A percentile compares a stretch with the other conserved stretches of the same genome.
These are phyloP conservation scores for Drosophila birchii DNA, from an alignment of 2,888 invertebrate genomes.

Conservation along the genomic window DNA sequence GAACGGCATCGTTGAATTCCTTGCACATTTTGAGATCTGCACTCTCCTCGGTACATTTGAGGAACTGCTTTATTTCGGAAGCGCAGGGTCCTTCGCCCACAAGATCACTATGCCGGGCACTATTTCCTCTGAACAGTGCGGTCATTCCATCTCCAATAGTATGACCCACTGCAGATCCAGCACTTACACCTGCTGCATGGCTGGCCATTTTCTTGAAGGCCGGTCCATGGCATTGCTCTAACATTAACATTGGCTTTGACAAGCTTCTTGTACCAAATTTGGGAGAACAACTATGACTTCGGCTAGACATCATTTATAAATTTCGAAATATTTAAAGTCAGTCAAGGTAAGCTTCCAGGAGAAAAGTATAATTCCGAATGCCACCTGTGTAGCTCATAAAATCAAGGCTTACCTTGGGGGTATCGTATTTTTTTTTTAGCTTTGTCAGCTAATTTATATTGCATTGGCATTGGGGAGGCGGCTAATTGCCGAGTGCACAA, in stretches of 20 bases:
- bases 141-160: conserved; percentile 64
- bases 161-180: conserved; percentile 71
- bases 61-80: conserved; percentile 60
- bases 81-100: conserved; percentile 62
- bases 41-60: conserved; percentile 70
- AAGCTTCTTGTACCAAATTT: conserved; percentile 1
- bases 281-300: conserved; percentile 7
- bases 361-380: conserved; percentile 18
- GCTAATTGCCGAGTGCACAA: conserved; percentile 64
- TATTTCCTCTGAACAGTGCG: conserved; percentile 53
- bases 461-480: conserved; percentile 42
- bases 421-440: conserved; percentile 14
- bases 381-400: not conserved
- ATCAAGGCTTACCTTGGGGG: conserved; percentile 37
- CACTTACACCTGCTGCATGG: conserved; percentile 69
- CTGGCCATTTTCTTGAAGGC: conserved; percentile 67
- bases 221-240: conserved; percentile 4
- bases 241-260: conserved; percentile 13
- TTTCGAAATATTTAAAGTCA: not conserved
- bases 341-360: not conserved
- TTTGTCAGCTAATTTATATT: conserved; percentile 63
- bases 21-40: conserved; percentile 59
- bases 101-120: conserved; percentile 39
- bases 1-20: conserved; percentile 66
- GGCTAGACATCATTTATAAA: conserved; percentile 51